A percentile compares a stretch with the other conserved stretches of the same genome.
phyloP scores from a whole-genome alignment of 2,797 vertebrate genomes.

The Hafferia zeledoni region DNA sequence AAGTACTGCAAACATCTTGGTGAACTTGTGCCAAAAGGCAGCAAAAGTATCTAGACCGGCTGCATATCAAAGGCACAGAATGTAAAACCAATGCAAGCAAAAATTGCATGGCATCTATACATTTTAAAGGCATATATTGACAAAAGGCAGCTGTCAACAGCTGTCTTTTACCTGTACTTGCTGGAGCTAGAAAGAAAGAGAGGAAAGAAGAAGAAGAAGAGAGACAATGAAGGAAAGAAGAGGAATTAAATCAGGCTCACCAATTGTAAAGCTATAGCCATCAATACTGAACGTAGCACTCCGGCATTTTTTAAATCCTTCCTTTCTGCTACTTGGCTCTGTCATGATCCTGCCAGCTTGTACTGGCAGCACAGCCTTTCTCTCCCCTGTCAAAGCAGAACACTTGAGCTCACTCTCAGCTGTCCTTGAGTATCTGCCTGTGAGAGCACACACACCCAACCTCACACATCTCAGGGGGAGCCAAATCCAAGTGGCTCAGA shows the following conservation, averaged over 20 bases:
- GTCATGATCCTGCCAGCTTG: slow-evolving; percentile 75
- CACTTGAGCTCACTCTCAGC: neutral
- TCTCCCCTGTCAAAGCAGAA: neutral
- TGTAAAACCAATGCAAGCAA: neutral
- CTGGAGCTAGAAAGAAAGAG: neutral
- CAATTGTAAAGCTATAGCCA: slow-evolving; percentile 96
- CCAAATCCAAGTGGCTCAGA: neutral
- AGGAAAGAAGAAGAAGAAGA: neutral
- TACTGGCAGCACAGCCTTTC: neutral
- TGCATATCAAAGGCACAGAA: neutral
- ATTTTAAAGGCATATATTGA: neutral
- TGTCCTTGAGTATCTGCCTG: slow-evolving; percentile 35
- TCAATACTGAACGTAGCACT: slow-evolving; percentile 97
- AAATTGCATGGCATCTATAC: neutral
- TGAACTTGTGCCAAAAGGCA: neutral
- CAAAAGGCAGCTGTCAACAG: neutral
- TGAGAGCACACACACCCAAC: slow-evolving; percentile 32
- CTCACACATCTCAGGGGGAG: slow-evolving; percentile 41
- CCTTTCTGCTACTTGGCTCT: slow-evolving; percentile 87
- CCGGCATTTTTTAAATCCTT: slow-evolving; percentile 92
- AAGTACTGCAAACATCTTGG: neutral
- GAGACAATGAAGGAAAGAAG: neutral
- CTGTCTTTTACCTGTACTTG: neutral
- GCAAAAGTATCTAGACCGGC: rapidly evolving
- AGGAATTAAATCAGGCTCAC: slow-evolving; percentile 79